Conservation (phyloP, 1,140 invertebrate species). For the Caerostris extrusa region DNA sequence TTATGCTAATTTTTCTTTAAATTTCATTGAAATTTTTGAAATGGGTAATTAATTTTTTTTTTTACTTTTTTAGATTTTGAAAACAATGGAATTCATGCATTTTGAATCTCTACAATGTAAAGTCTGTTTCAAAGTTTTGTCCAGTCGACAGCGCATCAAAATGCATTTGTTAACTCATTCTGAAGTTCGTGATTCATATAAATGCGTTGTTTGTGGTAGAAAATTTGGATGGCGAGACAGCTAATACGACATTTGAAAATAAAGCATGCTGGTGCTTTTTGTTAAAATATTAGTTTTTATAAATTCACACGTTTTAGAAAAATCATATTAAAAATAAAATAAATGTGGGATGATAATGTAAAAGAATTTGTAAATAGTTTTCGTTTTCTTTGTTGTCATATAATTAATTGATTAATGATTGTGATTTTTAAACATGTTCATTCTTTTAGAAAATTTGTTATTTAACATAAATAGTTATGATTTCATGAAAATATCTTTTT, state of each 20-base stretch:
- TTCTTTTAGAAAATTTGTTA: too few relatives aligned
- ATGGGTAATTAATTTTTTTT: not conserved
- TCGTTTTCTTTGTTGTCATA: too few relatives aligned
- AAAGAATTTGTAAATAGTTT: too few relatives aligned
- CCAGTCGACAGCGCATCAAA: constrained; percentile 52
- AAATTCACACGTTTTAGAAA: too few relatives aligned
- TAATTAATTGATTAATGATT: too few relatives aligned
- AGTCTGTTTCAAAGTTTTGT: constrained; percentile 50
- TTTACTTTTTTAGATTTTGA: not conserved
- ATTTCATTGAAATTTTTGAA: too few relatives aligned
- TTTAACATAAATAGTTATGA: too few relatives aligned
- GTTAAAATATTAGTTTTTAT: not conserved
- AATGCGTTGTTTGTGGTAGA: constrained; percentile 21
- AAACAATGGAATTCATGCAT: not conserved
- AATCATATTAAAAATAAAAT: too few relatives aligned
- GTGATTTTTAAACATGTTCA: too few relatives aligned
- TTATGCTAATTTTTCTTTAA: too few relatives aligned
- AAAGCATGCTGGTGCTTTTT: constrained; percentile 1
- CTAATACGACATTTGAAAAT: constrained; percentile 12
- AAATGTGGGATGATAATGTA: too few relatives aligned
- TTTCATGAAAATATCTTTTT: too few relatives aligned
- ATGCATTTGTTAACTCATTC: constrained; percentile 41
- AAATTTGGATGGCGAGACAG: constrained; percentile 38
- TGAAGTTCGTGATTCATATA: not conserved
- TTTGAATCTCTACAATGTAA: not conserved